phyloP scores from a whole-genome alignment of 2,888 invertebrate species.

The Lasioglossum morio region DNA sequence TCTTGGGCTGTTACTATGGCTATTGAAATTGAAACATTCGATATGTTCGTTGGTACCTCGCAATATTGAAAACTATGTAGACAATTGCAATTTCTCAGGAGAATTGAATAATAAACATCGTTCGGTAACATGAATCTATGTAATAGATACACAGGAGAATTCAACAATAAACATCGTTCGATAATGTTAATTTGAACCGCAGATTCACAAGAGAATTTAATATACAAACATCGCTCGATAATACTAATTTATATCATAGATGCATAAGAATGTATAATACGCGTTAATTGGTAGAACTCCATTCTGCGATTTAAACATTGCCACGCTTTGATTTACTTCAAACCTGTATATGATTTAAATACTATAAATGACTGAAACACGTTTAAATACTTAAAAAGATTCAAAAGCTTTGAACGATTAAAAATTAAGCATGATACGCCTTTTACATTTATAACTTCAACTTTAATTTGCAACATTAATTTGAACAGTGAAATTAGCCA shows the following conservation, averaged over 20 bases:
- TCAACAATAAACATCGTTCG: background rate
- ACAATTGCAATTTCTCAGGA: background rate
- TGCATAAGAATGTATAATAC: background rate
- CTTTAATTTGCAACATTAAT: too few species aligned
- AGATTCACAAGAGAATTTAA: background rate
- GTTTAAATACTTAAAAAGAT: too few species aligned
- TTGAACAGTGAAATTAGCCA: too few species aligned
- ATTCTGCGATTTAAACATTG: background rate
- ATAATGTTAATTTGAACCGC: background rate
- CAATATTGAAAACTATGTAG: background rate
- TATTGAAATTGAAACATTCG: background rate
- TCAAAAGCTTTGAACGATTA: background rate
- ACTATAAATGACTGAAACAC: too few species aligned
- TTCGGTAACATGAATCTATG: background rate
- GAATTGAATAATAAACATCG: background rate
- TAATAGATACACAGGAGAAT: background rate
- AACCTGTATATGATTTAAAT: too few species aligned
- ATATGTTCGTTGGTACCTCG: background rate
- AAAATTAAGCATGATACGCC: background rate
- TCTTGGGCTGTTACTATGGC: too few species aligned
- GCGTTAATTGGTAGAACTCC: background rate
- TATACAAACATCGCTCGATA: background rate
- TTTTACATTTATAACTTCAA: too few species aligned
- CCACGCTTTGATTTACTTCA: background rate
- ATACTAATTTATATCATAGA: background rate